A percentile compares a stretch with the other conserved stretches of the same genome.
These are phyloP conservation scores for Pongo pygmaeus DNA, from an alignment of 2,113 vertebrate species.

Conservation along the genomic window DNA sequence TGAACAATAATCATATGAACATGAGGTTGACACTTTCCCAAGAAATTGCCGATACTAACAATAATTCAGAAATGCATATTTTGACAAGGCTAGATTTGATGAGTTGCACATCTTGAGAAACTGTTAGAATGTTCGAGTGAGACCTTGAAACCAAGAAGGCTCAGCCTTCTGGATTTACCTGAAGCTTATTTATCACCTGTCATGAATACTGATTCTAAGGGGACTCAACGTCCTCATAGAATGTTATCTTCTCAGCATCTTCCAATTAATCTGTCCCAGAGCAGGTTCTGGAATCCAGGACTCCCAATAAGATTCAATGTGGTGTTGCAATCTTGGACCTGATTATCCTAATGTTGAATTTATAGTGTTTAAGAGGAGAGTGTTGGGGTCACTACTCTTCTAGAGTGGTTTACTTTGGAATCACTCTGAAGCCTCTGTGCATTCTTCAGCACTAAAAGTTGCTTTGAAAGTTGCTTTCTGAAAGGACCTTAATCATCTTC, in stretches of 20 bases:
- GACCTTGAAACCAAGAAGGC: neutral
- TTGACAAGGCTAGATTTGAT: constrained; percentile 41
- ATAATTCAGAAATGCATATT: constrained; percentile 51
- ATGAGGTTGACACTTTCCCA: constrained; percentile 40
- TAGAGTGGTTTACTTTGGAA: neutral
- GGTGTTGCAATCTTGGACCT: neutral
- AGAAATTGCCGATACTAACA: constrained; percentile 20
- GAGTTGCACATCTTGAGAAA: constrained; percentile 19
- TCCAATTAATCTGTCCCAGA: neutral
- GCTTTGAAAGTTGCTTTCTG: neutral
- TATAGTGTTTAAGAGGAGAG: neutral
- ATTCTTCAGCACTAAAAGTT: neutral
- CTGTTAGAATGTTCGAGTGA: neutral
- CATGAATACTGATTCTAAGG: neutral
- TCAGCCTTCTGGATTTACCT: neutral
- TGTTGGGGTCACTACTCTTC: neutral
- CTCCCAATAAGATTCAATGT: neutral
- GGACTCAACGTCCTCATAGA: neutral
- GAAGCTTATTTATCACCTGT: neutral
- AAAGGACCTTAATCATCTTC: neutral
- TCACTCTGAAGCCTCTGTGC: neutral
- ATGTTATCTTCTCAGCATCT: neutral
- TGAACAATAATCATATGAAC: constrained; percentile 10
- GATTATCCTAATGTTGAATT: neutral
- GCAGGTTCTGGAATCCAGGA: neutral